Base-by-base conservation (phyloP, 2,888 invertebrate species). In the Eucera pruinosa region DNA sequence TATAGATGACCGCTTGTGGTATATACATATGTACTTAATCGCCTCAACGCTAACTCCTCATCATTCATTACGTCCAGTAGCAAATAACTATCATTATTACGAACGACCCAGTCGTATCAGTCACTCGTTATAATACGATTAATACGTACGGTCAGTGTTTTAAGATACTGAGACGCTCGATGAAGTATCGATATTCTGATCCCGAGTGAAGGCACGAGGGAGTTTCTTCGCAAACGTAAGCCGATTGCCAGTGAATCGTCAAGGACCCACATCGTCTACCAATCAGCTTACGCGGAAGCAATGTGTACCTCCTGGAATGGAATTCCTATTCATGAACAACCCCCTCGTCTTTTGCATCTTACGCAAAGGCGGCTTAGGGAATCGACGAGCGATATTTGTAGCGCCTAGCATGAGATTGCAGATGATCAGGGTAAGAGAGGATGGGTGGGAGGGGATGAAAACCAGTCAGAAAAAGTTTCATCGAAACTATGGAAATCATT, bases 201-300 rank as follows among this genome's bases (percentile, higher is more conserved):
- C 72, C 48, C 52, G 41, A 41, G n/a, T 33, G 70, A 62, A 62
- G 65, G 58, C 70, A 78, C 60, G 54, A 9, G 60, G 58, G 62
- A 72, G 82, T 70, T 77, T 71, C 68, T 68, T 78, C 72, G 65
- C 36, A 52, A 52, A 45, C 64, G 72, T 85, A 85, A 85, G 86
- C 86, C 78, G 84, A 80, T 85, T 81, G 78, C 54, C 83, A 72
- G 65, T 70, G 76, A 84, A 82, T 78, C 78, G 69, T 84, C 80
- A 80, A 78, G 82, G 72, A 74, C 78, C 72, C 76, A 60, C 80
- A 69, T 80, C 82, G 78, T 71, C 86, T 82, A 80, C 80, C 82
- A 84, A 86, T 84, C 86, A 85, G 85, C 85, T 85, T 85, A 85
- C 73, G 48, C 54, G 66, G 64, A 48, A 45, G 77, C 67, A 65